Evolutionary conservation across 1,140 invertebrate genomes (phyloP), one percentile per base, ranked within the genome.

Genomic region (Xylocopa sonorina): DNA sequence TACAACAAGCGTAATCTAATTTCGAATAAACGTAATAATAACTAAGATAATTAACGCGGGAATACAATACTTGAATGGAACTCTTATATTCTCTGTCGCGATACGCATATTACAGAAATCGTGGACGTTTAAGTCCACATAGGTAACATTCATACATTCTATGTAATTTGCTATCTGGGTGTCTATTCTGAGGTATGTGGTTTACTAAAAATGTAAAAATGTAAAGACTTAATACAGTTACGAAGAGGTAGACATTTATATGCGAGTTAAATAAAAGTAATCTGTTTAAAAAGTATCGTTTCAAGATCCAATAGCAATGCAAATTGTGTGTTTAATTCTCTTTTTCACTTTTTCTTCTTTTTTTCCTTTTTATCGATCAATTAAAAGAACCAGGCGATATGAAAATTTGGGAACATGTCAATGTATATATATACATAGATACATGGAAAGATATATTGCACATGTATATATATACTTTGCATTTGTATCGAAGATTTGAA

Each of bases 221-320:
- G 91, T 89, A 92, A n/a, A 92, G 91, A 91, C 88, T 92, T 91
- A 92, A 92, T 92, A 92, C 89, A 91, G 85, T 91, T 91, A 91
- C 82, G 83, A 90, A 89, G 90, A 92, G 91, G 91, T 92, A 92
- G 90, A 91, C 89, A 89, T 89, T 89, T 87, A 87, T 90, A 86
- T 88, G 79, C 85, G 82, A 85, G 79, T 88, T 83, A 88, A 87
- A 80, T 82, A 88, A 80, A 81, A 73, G 66, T 77, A 82, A 76
- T 82, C 38, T 63, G 62, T 88, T 87, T 51, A 38, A 69, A 81
- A 79, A 46, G 57, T 62, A 78, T 58, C 78, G 50, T 55, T 29
- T 16, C 85, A 78, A 60, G 57, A 63, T 69, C 51, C 72, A 78
- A 82, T 81, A 74, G 80, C 77, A 55, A 78, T 73, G 48, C 82